Evolutionary conservation across 1,140 invertebrate genomes (phyloP).

Genomic region (Berghia stephanieae): DNA sequence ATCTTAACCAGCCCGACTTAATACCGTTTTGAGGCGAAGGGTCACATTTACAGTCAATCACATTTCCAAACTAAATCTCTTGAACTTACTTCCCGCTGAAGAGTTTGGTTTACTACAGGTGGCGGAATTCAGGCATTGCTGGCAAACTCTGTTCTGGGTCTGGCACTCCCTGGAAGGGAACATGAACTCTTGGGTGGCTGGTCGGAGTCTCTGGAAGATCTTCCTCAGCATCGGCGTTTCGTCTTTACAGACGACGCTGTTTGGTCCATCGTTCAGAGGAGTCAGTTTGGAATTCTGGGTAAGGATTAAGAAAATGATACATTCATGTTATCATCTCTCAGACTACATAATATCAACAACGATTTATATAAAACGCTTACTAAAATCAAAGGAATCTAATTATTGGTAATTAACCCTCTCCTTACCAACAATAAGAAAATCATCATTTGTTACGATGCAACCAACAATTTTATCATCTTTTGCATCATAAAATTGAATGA

Average conservation of each 20-base stretch:
- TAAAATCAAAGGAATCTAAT: too few species aligned
- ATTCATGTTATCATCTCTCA: too few species aligned
- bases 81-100: conserved; percentile 33
- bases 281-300: conserved; percentile 37
- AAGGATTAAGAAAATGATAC: background rate
- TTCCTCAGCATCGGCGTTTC: conserved; percentile 44
- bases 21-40: too few species aligned
- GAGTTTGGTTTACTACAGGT: conserved; percentile 35
- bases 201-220: conserved; percentile 45
- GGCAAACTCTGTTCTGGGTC: conserved; percentile 40
- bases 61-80: background rate
- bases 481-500: too few species aligned
- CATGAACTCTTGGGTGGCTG: conserved; percentile 40
- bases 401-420: too few species aligned
- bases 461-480: too few species aligned
- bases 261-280: conserved; percentile 40
- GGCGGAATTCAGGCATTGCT: conserved; percentile 39
- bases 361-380: too few species aligned
- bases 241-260: conserved; percentile 52
- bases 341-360: background rate
- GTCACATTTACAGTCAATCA: too few species aligned
- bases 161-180: conserved; percentile 52
- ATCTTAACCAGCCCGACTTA: too few species aligned
- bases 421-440: too few species aligned
- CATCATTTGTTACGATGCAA: too few species aligned